Base-by-base conservation (phyloP, 2,797 vertebrate genomes). In the Chelmon rostratus region DNA sequence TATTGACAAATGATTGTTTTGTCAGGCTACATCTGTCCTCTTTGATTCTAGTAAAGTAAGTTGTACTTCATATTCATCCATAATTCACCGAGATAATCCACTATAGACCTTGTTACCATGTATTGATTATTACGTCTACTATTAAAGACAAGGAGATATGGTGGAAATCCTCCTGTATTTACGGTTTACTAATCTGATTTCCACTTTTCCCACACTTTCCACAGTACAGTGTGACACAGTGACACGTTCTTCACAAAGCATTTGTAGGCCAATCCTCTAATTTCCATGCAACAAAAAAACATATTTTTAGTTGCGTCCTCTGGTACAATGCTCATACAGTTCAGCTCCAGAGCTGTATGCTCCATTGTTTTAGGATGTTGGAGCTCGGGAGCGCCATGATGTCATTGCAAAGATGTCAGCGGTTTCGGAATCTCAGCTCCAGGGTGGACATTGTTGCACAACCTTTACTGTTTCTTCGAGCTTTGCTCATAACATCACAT, bases 371-470 rank as follows among this genome's bases (percentile, higher is more conserved):
- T 52, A 23, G 35, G 71, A 54, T 78, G 67, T 31, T 73, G 78
- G 76, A 79, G 71, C 62, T 62, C 46, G 7, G 68, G 49, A 71
- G 75, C 66, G 73, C 44, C 46, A 80, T 91, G 89, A 92, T 64
- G 85, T 92, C 86, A 93, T 78, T 72, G 56, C 64, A 83, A 89
- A 88, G 71, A 88, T 87, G 84, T 87, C 83, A 85, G 78, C 42
- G 63, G n/a, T 82, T 88, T 56, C 78, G 82, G 68, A 90, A 86
- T 83, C 77, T 85, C 68, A 52, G 72, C 76, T 86, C 25, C 62
- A 61, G 86, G 78, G 86, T 76, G 88, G 89, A 83, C 75, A 73
- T 33, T 15, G 57, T 88, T 92, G 87, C 78, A 61, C 84, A 90
- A 79, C 63, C 68, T 73, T 82, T 46, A 47, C 71, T 58, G 31